Evolutionary conservation across 2,113 vertebrate genomes (phyloP), one percentile per base, ranked within the genome.

Genomic region (Cyprinodon variegatus): DNA sequence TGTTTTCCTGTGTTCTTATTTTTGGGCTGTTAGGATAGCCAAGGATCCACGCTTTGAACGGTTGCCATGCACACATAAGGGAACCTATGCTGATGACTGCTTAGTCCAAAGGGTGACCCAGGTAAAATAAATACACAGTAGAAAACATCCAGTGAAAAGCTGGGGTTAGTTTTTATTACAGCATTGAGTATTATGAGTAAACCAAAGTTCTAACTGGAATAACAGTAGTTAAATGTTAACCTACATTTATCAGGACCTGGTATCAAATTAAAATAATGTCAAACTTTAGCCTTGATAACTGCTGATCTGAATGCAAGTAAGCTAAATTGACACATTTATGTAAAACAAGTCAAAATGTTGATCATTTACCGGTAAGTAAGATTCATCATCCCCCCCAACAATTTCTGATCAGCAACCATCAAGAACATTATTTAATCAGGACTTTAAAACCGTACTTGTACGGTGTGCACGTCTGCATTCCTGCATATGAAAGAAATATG

Each of bases 21-120:
- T 68, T 74, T 78, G 87, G 3, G 13, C 11, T 17, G 20, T 9
- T 81, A 99, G 98, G 87, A 99, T 99, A 75, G 96, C 98, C 62
- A 99, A 99, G 88, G 98, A 99, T 88, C 95, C 97, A 37, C 93
- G 96, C 37, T 99, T 99, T 94, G 98, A 99, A 68, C 96, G 97
- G 36, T 87, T 99, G 78, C 98, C 98, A 0, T 99, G 98, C 70
- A 89, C 95, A 78, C 98, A 99, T 92, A 96, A 96, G 90, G 98
- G 98, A 88, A 99, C 97, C 60, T 99, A 99, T 0, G 98, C 98
- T 1, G 98, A 99, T 86, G 98, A 99, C 94, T 99, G 98, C 91
- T 93, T 99, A 86, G 97, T 98, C 38, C 97, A 99, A 88, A 95
- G 98, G 63, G 97, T 99, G 72, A 98, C 96, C 82, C 98, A 99